Evolutionary conservation across 2,888 invertebrate species (phyloP).

Genomic region (Agrenia bidenticulata): DNA sequence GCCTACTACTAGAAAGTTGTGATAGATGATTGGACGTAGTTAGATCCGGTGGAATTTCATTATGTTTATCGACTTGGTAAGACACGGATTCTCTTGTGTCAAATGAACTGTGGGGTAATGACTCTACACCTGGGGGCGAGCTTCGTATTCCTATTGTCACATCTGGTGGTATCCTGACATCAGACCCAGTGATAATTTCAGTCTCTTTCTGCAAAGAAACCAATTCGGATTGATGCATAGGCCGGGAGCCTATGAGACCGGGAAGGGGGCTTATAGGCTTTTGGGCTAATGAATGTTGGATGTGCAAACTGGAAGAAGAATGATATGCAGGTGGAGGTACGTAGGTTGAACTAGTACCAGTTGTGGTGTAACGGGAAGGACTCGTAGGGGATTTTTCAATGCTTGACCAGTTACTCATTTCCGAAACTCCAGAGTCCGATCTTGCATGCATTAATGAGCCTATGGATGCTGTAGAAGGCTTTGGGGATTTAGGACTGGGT

Average conservation of each 20-base stretch:
- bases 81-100: background rate
- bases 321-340: conserved; percentile 18
- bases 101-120: background rate
- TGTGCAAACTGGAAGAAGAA: background rate
- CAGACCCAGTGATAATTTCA: conserved; percentile 8
- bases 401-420: conserved; percentile 77
- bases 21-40: conserved; percentile 21
- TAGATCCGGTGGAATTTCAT: conserved; percentile 33
- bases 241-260: conserved; percentile 26
- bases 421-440: conserved; percentile 82
- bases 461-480: conserved; percentile 67
- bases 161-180: conserved; percentile 42
- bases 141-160: conserved; percentile 37
- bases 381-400: conserved; percentile 80
- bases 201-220: background rate
- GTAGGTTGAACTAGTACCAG: conserved; percentile 15
- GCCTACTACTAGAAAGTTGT: conserved; percentile 9
- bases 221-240: background rate
- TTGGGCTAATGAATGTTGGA: conserved; percentile 4
- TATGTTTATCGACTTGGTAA: conserved; percentile 16
- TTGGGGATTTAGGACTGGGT: conserved; percentile 66
- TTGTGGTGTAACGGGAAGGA: conserved; percentile 47
- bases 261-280: conserved; percentile 22
- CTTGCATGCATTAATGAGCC: conserved; percentile 67
- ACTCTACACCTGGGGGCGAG: conserved; percentile 11